Evolutionary conservation across 2,797 vertebrate genomes (phyloP).

Genomic region (Mallotus villosus): DNA sequence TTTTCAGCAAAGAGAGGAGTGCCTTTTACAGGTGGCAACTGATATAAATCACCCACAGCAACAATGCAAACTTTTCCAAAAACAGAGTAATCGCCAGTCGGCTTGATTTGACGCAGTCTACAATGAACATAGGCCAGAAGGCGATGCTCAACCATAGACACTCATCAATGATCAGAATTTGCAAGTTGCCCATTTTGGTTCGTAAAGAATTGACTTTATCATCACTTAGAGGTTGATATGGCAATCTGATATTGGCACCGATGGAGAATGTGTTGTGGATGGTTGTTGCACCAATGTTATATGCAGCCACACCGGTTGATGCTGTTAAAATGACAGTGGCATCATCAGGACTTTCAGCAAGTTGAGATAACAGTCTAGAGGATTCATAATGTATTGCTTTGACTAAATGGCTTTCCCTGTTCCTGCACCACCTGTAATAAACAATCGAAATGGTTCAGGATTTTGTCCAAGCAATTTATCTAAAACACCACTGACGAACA

Average conservation of each 20-base stretch:
- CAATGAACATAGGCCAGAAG: constrained; percentile 30
- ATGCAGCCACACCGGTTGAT: too few relatives aligned
- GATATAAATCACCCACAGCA: constrained; percentile 14
- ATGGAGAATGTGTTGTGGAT: too few relatives aligned
- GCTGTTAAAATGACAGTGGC: too few relatives aligned
- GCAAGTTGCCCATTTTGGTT: constrained; percentile 16
- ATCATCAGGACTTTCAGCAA: too few relatives aligned
- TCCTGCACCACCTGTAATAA: too few relatives aligned
- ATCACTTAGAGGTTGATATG: constrained; percentile 27
- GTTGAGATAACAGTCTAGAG: too few relatives aligned
- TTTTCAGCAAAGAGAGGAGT: too few relatives aligned
- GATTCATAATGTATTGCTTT: too few relatives aligned
- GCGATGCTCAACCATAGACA: constrained; percentile 41
- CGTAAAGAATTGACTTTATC: constrained; percentile 30
- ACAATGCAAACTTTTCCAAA: constrained; percentile 18
- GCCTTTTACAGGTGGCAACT: constrained; percentile 1
- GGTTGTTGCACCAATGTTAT: too few relatives aligned
- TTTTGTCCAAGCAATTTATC: constrained; percentile 7
- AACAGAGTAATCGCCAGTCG: constrained; percentile 9
- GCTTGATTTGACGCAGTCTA: constrained; percentile 31
- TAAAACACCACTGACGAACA: constrained; percentile 19
- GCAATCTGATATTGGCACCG: constrained; percentile 14
- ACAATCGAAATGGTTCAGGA: too few relatives aligned
- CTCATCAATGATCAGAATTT: constrained; percentile 42
- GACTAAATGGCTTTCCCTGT: too few relatives aligned